phyloP scores from a whole-genome alignment of 1,140 invertebrate species.

The Aphis craccivora region DNA sequence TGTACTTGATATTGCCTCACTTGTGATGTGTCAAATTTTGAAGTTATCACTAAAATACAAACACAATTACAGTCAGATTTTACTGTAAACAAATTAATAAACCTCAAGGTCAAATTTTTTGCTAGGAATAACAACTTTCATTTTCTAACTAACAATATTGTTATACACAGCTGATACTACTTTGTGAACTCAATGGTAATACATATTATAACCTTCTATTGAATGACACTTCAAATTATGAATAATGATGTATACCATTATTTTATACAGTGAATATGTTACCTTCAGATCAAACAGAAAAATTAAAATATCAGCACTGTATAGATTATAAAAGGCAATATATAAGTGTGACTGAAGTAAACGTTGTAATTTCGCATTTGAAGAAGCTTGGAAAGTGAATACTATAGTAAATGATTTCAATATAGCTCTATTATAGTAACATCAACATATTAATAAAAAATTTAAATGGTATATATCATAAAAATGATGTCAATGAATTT shows the following conservation, averaged over 20 bases:
- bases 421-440: too few relatives aligned
- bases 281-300: too few relatives aligned
- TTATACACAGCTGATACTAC: background rate
- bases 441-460: too few relatives aligned
- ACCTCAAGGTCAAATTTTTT: background rate
- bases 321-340: background rate
- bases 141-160: background rate
- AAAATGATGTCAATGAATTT: too few relatives aligned
- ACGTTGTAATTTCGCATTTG: background rate
- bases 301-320: background rate
- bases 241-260: background rate
- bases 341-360: background rate
- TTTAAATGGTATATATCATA: too few relatives aligned
- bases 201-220: background rate
- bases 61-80: background rate
- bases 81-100: background rate
- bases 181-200: background rate
- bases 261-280: background rate
- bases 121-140: constrained; percentile 24
- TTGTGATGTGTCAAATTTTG: background rate
- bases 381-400: background rate
- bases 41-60: background rate
- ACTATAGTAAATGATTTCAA: background rate
- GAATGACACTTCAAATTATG: background rate
- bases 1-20: too few relatives aligned